Evolutionary conservation across 2,888 invertebrate genomes (phyloP).

Genomic region (Polymixis lichenea): DNA sequence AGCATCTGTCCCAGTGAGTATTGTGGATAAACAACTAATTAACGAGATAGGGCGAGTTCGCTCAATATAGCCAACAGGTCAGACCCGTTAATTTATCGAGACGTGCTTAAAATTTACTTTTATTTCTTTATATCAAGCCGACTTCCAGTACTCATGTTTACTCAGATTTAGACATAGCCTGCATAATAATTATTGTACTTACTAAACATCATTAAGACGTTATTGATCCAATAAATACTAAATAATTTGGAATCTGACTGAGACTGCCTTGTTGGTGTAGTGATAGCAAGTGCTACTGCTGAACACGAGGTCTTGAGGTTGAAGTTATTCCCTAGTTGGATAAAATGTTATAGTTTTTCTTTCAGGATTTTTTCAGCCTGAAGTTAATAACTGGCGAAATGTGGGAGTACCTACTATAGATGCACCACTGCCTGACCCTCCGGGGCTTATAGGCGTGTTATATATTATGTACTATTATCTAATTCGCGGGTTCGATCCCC

Average conservation of each 20-base stretch:
- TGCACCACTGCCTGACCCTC: neutral
- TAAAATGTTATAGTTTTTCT: neutral
- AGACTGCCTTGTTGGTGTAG: neutral
- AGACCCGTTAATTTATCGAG: conserved; percentile 44
- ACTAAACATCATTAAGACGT: neutral
- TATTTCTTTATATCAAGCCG: neutral
- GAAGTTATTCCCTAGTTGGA: neutral
- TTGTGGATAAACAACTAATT: conserved; percentile 41
- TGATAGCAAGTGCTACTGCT: neutral
- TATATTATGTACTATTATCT: neutral
- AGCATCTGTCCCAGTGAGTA: conserved; percentile 14
- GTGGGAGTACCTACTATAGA: neutral
- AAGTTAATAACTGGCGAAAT: neutral
- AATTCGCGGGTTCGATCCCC: too few relatives aligned
- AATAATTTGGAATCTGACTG: neutral
- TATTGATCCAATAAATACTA: neutral
- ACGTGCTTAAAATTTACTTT: conserved; percentile 40
- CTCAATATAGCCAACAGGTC: conserved; percentile 39
- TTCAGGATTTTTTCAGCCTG: neutral
- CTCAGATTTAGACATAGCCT: neutral
- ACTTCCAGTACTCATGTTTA: conserved; percentile 6
- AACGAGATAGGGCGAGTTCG: conserved; percentile 15
- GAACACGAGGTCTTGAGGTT: neutral
- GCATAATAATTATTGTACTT: neutral
- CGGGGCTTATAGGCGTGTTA: neutral